Evolutionary conservation across 2,888 invertebrate genomes (phyloP), one percentile per base, ranked within the genome.

Genomic region (Dusona sp.): DNA sequence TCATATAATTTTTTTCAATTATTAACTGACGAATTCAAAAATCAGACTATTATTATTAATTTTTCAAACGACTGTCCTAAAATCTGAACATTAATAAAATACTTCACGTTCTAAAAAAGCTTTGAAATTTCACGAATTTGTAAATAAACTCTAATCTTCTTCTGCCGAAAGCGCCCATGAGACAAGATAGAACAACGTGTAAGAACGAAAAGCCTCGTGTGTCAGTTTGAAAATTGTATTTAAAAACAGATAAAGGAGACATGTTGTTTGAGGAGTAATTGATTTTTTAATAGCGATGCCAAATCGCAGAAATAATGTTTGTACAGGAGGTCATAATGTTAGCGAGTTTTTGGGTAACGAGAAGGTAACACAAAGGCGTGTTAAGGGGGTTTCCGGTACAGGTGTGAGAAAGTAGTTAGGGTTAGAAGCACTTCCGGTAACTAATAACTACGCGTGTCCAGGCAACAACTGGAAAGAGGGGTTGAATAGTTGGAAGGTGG

Each of bases 381-480:
- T 51, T 19, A 25, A 73, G 19, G 57, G 11, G 36, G 48, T 29
- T 64, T 78, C 70, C 54, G 83, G 72, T 72, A 67, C 64, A 78
- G 73, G 64, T 38, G 74, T 42, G 72, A 54, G 79, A 73, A 83
- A 81, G 84, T 73, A 75, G 74, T 85, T 68, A 84, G 84, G 80
- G 70, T 78, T 80, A 68, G 61, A 68, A 80, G 82, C 68, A 86
- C 83, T 83, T 87, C 87, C 88, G 88, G 87, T 78, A 83, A 73
- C 81, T 87, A 88, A 87, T 88, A 87, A 87, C 81, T 75, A 87
- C 78, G 83, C 85, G 84, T 86, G 84, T 86, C 83, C 87, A 75
- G 74, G 75, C 84, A 87, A 87, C 83, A 88, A 85, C 85, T 61
- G 72, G 78, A 48, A 78, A 67, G 25, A 48, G 19, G 54, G 61